phyloP scores from a whole-genome alignment of 2,113 vertebrate species.

The Oryzias javanicus region DNA sequence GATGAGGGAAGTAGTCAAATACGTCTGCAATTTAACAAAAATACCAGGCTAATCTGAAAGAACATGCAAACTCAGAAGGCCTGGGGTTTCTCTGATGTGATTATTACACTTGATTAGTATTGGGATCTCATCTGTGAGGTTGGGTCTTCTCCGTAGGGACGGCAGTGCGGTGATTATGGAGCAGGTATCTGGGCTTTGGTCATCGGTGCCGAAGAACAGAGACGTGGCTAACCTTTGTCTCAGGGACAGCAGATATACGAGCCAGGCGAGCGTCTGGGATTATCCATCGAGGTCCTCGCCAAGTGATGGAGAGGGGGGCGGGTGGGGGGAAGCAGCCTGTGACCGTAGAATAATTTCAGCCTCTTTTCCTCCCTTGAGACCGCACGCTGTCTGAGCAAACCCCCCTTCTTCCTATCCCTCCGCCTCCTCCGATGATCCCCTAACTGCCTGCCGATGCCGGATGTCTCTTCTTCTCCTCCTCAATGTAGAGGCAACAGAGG shows the following conservation, averaged over 20 bases:
- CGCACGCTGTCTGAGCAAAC: constrained; percentile 76
- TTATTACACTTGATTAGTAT: constrained; percentile 23
- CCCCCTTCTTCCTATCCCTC: not conserved
- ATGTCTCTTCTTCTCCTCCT: constrained; percentile 75
- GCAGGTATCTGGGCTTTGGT: constrained; percentile 40
- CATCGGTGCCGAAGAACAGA: constrained; percentile 55
- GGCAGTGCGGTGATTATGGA: constrained; percentile 52
- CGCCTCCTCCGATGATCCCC: constrained; percentile 64
- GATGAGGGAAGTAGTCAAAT: constrained; percentile 11
- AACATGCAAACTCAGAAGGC: not conserved
- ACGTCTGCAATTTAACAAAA: constrained; percentile 27
- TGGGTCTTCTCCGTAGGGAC: constrained; percentile 27
- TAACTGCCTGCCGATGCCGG: constrained; percentile 74
- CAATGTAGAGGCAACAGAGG: constrained; percentile 21
- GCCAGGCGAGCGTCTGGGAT: constrained; percentile 66
- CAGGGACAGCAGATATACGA: constrained; percentile 73
- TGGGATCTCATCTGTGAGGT: constrained; percentile 34
- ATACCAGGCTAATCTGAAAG: constrained; percentile 15
- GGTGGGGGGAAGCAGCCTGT: constrained; percentile 49
- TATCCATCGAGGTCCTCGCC: constrained; percentile 74
- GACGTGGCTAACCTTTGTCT: constrained; percentile 74
- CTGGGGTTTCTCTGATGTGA: constrained; percentile 13
- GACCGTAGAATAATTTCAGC: constrained; percentile 81
- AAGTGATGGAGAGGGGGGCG: constrained; percentile 49
- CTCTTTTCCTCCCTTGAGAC: constrained; percentile 75